Base-by-base conservation (phyloP, 2,113 vertebrate genomes). In the Phylloscopus whistleri region DNA sequence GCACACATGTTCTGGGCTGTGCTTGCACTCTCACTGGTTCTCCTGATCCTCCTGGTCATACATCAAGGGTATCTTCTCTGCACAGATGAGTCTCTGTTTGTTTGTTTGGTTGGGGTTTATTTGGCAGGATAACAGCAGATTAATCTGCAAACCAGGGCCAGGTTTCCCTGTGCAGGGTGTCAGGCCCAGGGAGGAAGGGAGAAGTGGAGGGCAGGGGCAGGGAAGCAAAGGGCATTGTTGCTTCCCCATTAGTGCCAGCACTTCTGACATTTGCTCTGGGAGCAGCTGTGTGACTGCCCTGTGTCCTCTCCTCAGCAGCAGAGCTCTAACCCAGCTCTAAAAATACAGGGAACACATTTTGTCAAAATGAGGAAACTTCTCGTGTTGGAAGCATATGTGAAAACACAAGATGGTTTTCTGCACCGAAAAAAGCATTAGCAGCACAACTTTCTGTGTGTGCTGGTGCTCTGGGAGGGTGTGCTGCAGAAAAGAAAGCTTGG, bases 181-280 rank as follows among this genome's bases (percentile, higher is more conserved):
- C 87, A 83, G 90, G 21, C 21, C 5, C 17, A 5, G 62, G 74
- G 70, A 95, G 79, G 94, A 89, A 94, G 93, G 69, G 35, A 96
- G 96, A 95, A 96, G 94, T 70, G 64, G 52, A 94, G 68, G 68
- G 64, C 94, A 93, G 90, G 81, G 81, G 64, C 78, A 74, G 76
- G 92, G 95, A 97, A 96, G 88, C 83, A 52, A 93, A 94, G 84
- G 80, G 77, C 86, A n/a, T 33, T 24, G 89, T 59, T 0, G 37
- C 84, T 97, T 95, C 91, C 86, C 95, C 83, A 74, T 96, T 17
- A 81, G 68, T 70, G 48, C 44, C 86, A 64, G 79, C 64, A 28
- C 68, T 90, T 89, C 64, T 81, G 91, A 52, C 60, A 70, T 83
- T 85, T 58, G 75, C 67, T 83, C 70, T 2, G 75, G 46, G 55